Conservation (phyloP, 1,140 invertebrate species). For the Mycetomoellerius zeteki region DNA sequence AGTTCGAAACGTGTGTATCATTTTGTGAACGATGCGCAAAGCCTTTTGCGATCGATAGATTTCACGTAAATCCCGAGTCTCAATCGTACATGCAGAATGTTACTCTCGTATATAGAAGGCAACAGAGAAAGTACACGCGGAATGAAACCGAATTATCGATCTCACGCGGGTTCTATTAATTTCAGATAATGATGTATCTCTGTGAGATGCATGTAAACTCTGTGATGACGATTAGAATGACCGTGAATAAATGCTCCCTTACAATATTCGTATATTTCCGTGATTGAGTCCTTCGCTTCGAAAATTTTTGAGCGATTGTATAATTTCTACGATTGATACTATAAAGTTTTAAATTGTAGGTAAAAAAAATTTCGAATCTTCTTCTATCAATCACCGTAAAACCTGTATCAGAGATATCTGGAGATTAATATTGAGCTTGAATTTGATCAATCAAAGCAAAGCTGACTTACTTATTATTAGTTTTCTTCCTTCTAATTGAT, state of each 20-base stretch:
- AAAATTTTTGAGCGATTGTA: too few species aligned
- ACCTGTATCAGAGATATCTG: too few species aligned
- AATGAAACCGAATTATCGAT: slow-evolving; percentile 1
- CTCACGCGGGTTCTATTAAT: background rate
- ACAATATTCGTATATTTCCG: background rate
- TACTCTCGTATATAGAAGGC: background rate
- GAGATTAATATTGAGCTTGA: too few species aligned
- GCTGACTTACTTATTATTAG: too few species aligned
- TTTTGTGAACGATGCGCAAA: background rate
- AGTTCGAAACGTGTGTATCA: too few species aligned
- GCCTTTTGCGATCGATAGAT: slow-evolving; percentile 7
- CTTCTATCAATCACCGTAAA: too few species aligned
- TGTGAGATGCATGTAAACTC: background rate
- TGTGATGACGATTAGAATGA: slow-evolving; percentile 13
- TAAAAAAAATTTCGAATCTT: too few species aligned
- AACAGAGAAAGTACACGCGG: background rate
- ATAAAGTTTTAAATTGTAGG: too few species aligned
- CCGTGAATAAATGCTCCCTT: background rate
- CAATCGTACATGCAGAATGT: too few species aligned
- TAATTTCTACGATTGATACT: too few species aligned
- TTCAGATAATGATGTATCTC: background rate
- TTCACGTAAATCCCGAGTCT: background rate
- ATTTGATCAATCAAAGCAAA: too few species aligned
- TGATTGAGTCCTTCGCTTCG: background rate
- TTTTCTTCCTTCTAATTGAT: too few species aligned